These are phyloP conservation scores for Pelvicachromis taeniatus DNA, from an alignment of 2,113 vertebrate species.

Conservation along the genomic window DNA sequence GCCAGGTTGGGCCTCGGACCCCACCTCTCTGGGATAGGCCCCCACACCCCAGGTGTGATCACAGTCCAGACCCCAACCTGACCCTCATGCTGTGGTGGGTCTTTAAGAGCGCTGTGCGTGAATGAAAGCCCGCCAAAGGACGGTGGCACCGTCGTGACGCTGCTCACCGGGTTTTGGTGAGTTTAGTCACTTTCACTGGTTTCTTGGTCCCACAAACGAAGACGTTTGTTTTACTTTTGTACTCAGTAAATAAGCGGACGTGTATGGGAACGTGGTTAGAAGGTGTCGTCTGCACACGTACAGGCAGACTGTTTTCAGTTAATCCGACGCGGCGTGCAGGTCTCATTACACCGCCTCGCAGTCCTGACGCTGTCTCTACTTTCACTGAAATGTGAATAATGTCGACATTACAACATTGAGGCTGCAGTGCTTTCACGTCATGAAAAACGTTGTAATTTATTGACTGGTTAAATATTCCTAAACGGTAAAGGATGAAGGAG, in stretches of 20 bases:
- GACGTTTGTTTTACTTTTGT: neutral
- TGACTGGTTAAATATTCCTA: neutral
- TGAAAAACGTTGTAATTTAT: neutral
- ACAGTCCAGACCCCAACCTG: neutral
- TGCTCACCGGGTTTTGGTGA: neutral
- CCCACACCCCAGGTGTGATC: no score
- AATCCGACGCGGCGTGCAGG: neutral
- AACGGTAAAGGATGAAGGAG: neutral
- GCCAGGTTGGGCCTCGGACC: no score
- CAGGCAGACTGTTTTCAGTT: neutral
- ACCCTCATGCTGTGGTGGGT: neutral
- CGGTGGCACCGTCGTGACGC: neutral
- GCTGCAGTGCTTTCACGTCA: neutral
- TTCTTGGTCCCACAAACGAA: neutral
- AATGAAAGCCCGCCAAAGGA: neutral
- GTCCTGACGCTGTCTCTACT: neutral
- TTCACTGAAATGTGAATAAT: neutral
- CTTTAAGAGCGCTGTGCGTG: neutral
- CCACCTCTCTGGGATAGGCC: no score
- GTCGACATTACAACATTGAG: neutral
- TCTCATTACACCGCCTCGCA: neutral
- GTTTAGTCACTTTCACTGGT: neutral
- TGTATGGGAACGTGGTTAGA: neutral
- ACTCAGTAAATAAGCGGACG: neutral
- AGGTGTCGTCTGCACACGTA: neutral